A percentile compares a stretch with the other conserved stretches of the same genome.
Conservation (phyloP, 2,113 vertebrate genomes). For the Salvelinus sp. region DNA sequence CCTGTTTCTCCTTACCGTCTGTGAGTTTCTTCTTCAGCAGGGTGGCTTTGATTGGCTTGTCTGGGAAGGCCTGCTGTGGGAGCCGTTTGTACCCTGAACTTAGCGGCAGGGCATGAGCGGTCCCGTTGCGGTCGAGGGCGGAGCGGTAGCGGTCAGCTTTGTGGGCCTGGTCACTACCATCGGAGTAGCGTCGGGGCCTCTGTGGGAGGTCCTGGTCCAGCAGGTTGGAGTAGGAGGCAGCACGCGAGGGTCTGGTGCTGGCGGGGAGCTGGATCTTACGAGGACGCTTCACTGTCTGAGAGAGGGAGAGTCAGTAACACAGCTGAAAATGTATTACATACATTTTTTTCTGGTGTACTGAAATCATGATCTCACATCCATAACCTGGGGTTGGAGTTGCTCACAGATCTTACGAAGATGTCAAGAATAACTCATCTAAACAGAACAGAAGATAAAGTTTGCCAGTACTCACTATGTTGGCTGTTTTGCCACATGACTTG, state of each 20-base stretch:
- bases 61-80: constrained; percentile 61
- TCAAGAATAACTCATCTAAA: background rate
- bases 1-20: constrained; percentile 76
- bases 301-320: background rate
- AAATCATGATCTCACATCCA: too few species aligned
- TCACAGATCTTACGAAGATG: too few species aligned
- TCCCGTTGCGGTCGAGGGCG: constrained; percentile 66
- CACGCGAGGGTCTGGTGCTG: constrained; percentile 52
- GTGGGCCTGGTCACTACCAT: constrained; percentile 76
- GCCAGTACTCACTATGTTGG: constrained; percentile 83
- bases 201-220: constrained; percentile 56
- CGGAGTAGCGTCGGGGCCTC: constrained; percentile 70
- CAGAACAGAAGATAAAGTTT: too few species aligned
- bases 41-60: constrained; percentile 81
- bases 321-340: too few species aligned
- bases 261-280: constrained; percentile 82
- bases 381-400: too few species aligned
- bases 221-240: constrained; percentile 59
- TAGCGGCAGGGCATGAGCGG: constrained; percentile 69
- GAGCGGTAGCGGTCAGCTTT: constrained; percentile 23
- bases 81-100: constrained; percentile 87
- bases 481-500: constrained; percentile 81
- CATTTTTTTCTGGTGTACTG: too few species aligned
- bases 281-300: constrained; percentile 87
- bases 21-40: constrained; percentile 80